Evolutionary conservation across 2,888 invertebrate genomes (phyloP).

Genomic region (Tetranychus piercei): DNA sequence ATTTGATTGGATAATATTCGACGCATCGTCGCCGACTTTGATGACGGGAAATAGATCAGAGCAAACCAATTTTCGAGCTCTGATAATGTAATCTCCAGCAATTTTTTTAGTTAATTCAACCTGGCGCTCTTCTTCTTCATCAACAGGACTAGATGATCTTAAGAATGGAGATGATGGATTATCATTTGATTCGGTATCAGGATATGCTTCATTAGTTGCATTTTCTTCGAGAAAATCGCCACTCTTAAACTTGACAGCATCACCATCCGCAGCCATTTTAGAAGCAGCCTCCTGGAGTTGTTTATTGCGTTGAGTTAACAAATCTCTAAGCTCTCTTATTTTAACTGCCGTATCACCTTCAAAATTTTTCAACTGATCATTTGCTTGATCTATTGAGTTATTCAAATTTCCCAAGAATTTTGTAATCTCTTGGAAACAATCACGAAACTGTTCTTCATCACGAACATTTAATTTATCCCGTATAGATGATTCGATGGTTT

Average conservation of each 20-base stretch:
- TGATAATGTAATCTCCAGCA: conserved; percentile 28
- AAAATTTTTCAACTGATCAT: not conserved
- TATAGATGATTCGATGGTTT: not conserved
- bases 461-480: not conserved
- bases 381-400: not conserved
- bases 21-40: conserved; percentile 28
- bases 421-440: not conserved
- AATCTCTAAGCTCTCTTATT: not conserved
- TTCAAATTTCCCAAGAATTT: not conserved
- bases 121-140: not conserved
- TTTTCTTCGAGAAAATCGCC: not conserved
- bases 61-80: conserved; percentile 31
- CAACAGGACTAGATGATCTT: not conserved
- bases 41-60: conserved; percentile 30
- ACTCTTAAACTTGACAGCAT: not conserved
- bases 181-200: too few species aligned
- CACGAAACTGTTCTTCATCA: not conserved
- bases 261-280: not conserved
- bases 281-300: not conserved
- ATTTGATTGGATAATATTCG: conserved; percentile 27
- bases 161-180: not conserved
- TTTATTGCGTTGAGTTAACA: not conserved
- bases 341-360: not conserved
- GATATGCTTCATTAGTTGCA: not conserved
- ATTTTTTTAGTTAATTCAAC: not conserved